These are phyloP conservation scores for Enhydra lutris DNA, from an alignment of 2,113 vertebrate genomes.

Conservation along the genomic window DNA sequence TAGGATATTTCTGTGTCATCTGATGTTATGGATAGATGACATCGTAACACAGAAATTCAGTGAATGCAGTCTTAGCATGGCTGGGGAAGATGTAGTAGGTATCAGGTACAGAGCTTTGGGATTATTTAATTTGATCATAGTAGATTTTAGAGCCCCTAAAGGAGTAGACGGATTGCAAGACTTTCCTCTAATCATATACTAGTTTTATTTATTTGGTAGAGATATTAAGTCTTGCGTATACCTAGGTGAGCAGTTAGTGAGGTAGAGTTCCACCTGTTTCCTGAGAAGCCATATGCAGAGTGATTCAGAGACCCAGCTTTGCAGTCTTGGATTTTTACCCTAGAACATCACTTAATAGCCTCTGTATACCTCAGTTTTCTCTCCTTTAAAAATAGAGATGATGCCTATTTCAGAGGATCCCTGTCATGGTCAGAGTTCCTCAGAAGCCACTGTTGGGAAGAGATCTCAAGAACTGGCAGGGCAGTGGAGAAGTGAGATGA, in stretches of 20 bases:
- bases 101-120: background rate
- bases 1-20: background rate
- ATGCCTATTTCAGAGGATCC: background rate
- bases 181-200: background rate
- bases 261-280: background rate
- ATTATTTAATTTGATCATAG: background rate
- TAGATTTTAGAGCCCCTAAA: conserved; percentile 14
- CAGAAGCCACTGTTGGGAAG: background rate
- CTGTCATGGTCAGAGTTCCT: background rate
- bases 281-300: background rate
- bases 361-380: background rate
- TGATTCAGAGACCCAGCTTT: background rate
- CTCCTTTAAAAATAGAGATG: background rate
- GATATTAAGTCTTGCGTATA: background rate
- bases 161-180: background rate
- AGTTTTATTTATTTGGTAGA: background rate
- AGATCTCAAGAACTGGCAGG: background rate
- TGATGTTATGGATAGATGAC: background rate
- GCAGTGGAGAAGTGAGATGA: background rate
- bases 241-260: background rate
- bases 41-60: background rate
- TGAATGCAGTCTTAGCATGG: background rate
- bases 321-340: background rate
- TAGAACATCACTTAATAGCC: background rate
- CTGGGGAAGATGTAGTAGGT: background rate